Conservation (phyloP, 2,888 invertebrate species). For the Trissoscelio sp. region DNA sequence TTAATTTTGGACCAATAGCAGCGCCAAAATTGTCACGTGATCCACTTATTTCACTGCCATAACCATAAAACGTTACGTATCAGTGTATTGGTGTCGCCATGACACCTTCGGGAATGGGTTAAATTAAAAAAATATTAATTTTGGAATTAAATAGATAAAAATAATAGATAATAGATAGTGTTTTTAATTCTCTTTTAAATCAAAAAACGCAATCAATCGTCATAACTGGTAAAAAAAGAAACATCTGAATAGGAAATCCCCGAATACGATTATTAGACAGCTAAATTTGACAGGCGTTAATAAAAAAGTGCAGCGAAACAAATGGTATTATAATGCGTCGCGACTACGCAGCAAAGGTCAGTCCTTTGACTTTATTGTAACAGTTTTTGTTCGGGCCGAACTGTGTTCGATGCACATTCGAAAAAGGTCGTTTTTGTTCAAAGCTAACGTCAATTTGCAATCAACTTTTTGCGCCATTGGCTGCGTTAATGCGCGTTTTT, state of each 20-base stretch:
- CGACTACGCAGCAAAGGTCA: conserved; percentile 21
- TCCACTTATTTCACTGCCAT: too few relatives aligned
- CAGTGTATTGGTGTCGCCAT: too few relatives aligned
- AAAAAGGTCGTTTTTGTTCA: conserved; percentile 8
- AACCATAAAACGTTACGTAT: too few relatives aligned
- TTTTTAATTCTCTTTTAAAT: too few relatives aligned
- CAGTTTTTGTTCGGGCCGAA: conserved; percentile 28
- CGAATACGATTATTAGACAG: conserved; percentile 13
- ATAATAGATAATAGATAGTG: too few relatives aligned
- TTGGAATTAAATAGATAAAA: too few relatives aligned
- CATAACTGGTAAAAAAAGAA: background rate
- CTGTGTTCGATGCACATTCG: conserved; percentile 1
- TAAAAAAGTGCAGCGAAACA: conserved; percentile 43
- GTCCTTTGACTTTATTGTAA: conserved; percentile 15
- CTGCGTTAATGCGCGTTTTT: conserved; percentile 32
- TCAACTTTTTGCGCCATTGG: conserved; percentile 42
- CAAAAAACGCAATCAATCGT: conserved; percentile 9
- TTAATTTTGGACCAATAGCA: too few relatives aligned
- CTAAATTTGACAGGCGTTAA: conserved; percentile 29
- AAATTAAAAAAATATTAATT: too few relatives aligned
- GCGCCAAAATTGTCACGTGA: too few relatives aligned
- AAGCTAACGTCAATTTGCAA: conserved; percentile 25
- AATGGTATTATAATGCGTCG: conserved; percentile 52
- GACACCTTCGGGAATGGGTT: too few relatives aligned
- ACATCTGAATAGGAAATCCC: conserved; percentile 31